Evolutionary conservation across 2,888 invertebrate genomes (phyloP), one percentile per base, ranked within the genome.

Genomic region (Callosobruchus maculatus): DNA sequence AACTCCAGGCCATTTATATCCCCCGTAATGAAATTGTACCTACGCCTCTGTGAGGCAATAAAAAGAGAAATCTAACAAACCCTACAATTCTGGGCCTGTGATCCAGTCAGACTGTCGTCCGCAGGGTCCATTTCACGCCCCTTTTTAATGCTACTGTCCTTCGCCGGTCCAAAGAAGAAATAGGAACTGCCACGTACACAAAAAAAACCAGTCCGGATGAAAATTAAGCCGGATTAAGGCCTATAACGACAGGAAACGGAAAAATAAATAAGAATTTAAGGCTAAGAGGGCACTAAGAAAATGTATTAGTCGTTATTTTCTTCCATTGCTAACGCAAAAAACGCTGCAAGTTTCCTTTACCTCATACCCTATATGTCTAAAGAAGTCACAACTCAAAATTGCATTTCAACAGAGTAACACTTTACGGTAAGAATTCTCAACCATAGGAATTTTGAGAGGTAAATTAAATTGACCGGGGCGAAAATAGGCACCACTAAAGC

Each of bases 221-320:
- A 85, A 86, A 86, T 86, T 86, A 86, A 85, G 84, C 81, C 81
- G 85, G 84, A 86, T 86, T 86, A 85, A 82, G 78, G 82, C 82
- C 80, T 80, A 83, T 83, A 84, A 84, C 81, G 80, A 78, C 81
- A 85, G 86, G 85, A 86, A 86, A 82, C 86, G 86, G 86, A 86
- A 86, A 85, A 86, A 86, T 86, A 86, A 86, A 86, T 86, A 86
- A 86, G 84, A 76, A 70, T 49, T 49, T 49, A 1, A 18, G 49
- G 13, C 49, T 18, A 7, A 13, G 49, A 49, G 49, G 49, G 49
- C 1, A 13, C 49, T 49, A 49, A 49, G 13, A 30, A 30, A 30
- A 3, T 30, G 9, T 30, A 30, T 30, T 30, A 30, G 30, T 30
- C 9, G 4, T 30, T 30, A 9, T 3, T 30, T 30, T 30, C 30